Percentiles rank a stretch among this genome's conserved stretches.
Evolutionary conservation across 2,888 invertebrate species (phyloP).

Genomic region (Abscondita cerata): DNA sequence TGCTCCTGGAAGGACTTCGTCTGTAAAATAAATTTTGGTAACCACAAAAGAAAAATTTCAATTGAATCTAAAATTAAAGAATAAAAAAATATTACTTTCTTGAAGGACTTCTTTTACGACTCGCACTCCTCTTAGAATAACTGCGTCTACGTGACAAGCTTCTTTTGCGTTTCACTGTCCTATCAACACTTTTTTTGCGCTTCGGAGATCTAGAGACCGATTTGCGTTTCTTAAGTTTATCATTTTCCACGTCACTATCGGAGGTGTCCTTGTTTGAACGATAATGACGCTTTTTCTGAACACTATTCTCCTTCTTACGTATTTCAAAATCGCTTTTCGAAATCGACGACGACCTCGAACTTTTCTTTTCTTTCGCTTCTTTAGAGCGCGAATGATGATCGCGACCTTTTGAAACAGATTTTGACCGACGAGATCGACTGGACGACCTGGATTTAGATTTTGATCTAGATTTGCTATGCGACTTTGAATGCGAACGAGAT

Average conservation of each 20-base stretch:
- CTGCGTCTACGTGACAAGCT: conserved; percentile 52
- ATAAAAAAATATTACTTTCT: conserved; percentile 48
- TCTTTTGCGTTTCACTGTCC: conserved; percentile 59
- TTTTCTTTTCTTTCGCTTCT: conserved; percentile 38
- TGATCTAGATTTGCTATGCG: conserved; percentile 44
- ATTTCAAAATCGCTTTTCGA: conserved; percentile 69
- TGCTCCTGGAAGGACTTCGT: conserved; percentile 14
- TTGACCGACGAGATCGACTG: conserved; percentile 44
- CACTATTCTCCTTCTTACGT: conserved; percentile 78
- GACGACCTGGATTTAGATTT: conserved; percentile 45
- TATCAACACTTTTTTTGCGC: conserved; percentile 56
- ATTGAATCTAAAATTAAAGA: conserved; percentile 23
- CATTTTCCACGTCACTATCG: conserved; percentile 65
- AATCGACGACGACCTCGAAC: conserved; percentile 43
- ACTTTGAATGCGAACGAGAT: conserved; percentile 46
- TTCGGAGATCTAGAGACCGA: conserved; percentile 50
- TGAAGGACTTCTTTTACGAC: conserved; percentile 55
- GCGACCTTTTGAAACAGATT: conserved; percentile 39
- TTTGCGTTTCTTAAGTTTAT: conserved; percentile 49
- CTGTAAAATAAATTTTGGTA: conserved; percentile 9
- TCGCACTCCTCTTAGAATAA: conserved; percentile 47
- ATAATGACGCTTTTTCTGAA: conserved; percentile 89
- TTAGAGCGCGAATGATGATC: conserved; percentile 41
- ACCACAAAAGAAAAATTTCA: conserved; percentile 6
- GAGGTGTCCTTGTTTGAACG: conserved; percentile 85